These are phyloP conservation scores for Caenorhabditis auriculariae DNA, from an alignment of 2,888 invertebrate species.

Conservation along the genomic window DNA sequence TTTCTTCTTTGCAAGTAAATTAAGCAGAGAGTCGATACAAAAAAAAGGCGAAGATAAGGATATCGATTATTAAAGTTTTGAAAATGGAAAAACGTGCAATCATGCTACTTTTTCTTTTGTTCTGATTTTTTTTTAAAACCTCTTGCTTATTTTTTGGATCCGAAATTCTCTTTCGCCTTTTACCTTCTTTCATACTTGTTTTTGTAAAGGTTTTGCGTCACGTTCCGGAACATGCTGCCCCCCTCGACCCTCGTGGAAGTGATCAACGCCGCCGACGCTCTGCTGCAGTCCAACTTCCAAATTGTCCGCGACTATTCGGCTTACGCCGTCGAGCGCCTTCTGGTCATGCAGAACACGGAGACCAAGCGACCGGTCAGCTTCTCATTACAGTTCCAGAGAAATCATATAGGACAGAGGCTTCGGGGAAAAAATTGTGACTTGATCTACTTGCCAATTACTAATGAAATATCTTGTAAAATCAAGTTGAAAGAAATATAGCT, in stretches of 20 bases:
- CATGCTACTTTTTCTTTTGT: too few species aligned
- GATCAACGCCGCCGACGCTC: conserved; percentile 64
- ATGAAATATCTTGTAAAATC: too few species aligned
- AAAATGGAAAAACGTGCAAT: too few species aligned
- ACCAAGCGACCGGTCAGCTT: conserved; percentile 7
- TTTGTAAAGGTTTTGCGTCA: conserved; percentile 74
- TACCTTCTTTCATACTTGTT: not conserved
- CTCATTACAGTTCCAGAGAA: conserved; percentile 1
- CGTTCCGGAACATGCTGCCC: conserved; percentile 86
- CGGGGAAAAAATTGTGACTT: too few species aligned
- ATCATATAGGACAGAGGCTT: too few species aligned
- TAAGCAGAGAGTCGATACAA: too few species aligned
- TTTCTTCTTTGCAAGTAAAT: too few species aligned
- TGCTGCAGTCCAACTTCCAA: conserved; percentile 16
- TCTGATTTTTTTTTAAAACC: not conserved
- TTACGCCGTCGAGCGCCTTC: conserved; percentile 83
- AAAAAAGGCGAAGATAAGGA: too few species aligned
- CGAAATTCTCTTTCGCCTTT: not conserved
- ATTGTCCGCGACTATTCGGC: conserved; percentile 84
- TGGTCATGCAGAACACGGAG: conserved; percentile 67
- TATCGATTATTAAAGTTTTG: too few species aligned
- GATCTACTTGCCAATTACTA: too few species aligned
- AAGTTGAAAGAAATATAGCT: too few species aligned
- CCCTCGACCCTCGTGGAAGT: conserved; percentile 76
- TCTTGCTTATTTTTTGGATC: not conserved